Evolutionary conservation across 1,140 invertebrate species (phyloP).

Genomic region (Drosophila bocki): DNA sequence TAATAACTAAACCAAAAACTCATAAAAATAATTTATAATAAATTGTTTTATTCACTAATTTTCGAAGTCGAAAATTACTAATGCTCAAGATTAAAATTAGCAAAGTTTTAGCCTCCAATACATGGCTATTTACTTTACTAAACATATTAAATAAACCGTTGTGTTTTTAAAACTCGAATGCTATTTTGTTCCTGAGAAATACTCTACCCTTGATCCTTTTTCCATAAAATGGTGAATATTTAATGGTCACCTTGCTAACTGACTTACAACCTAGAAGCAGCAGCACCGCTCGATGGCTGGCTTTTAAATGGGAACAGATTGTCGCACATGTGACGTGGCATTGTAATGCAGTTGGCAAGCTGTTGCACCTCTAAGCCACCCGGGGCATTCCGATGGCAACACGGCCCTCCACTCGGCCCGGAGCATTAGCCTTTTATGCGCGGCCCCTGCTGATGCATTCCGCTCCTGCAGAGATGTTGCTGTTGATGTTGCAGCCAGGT

Average conservation of each 20-base stretch:
- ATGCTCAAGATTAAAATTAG: no score
- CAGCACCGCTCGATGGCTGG: not conserved
- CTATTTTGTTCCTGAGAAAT: not conserved
- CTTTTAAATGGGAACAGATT: conserved; percentile 45
- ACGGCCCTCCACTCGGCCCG: conserved; percentile 21
- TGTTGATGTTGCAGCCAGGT: conserved; percentile 19
- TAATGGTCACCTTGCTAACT: conserved; percentile 1
- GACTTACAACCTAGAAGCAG: conserved; percentile 1
- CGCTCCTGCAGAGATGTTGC: conserved; percentile 23
- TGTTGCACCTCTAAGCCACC: conserved; percentile 52
- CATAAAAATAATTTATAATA: no score
- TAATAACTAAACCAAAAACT: no score
- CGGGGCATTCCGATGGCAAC: conserved; percentile 10
- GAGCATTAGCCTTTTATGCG: conserved; percentile 58
- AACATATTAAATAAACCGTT: no score
- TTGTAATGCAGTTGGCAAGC: conserved; percentile 42
- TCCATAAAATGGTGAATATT: conserved; percentile 4
- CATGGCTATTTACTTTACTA: no score
- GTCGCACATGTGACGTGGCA: conserved; percentile 26
- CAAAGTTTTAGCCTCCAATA: no score
- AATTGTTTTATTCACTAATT: no score
- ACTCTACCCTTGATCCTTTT: not conserved
- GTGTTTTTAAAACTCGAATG: not conserved
- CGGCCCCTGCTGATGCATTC: conserved; percentile 22
- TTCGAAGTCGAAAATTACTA: no score